These are phyloP conservation scores for Lasioglossum morio DNA, from an alignment of 2,888 invertebrate genomes.

Conservation along the genomic window DNA sequence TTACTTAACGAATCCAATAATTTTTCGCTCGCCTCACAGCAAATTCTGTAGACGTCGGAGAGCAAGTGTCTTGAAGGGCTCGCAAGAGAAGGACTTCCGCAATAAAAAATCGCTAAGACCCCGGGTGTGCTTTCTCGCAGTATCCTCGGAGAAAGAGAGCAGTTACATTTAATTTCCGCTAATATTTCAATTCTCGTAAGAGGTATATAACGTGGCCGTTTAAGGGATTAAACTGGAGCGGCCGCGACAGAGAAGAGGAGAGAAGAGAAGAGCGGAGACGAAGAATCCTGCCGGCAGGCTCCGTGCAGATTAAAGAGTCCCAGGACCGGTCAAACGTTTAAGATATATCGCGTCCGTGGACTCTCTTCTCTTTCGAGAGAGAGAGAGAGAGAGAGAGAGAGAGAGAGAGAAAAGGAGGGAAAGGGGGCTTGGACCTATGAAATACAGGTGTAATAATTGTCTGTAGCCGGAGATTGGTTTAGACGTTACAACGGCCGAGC, in stretches of 20 bases:
- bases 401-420: conserved; percentile 3
- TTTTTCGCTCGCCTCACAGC: background rate
- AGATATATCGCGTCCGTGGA: background rate
- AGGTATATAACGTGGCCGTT: background rate
- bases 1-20: background rate
- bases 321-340: background rate
- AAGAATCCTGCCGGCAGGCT: background rate
- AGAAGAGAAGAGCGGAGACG: background rate
- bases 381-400: background rate
- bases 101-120: conserved; percentile 10
- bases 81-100: background rate
- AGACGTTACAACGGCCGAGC: conserved; percentile 72
- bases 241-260: background rate
- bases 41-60: background rate
- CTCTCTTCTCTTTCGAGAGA: background rate
- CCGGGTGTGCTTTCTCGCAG: background rate
- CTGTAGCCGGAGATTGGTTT: conserved; percentile 77
- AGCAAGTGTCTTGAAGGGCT: background rate
- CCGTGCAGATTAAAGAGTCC: background rate
- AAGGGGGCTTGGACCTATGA: conserved; percentile 56
- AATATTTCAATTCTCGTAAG: conserved; percentile 12
- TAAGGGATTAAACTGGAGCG: background rate
- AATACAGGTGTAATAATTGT: conserved; percentile 77
- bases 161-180: conserved; percentile 8
- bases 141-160: background rate